These are phyloP conservation scores for Peromyscus aztecus DNA, from an alignment of 2,797 vertebrate species.

Conservation along the genomic window DNA sequence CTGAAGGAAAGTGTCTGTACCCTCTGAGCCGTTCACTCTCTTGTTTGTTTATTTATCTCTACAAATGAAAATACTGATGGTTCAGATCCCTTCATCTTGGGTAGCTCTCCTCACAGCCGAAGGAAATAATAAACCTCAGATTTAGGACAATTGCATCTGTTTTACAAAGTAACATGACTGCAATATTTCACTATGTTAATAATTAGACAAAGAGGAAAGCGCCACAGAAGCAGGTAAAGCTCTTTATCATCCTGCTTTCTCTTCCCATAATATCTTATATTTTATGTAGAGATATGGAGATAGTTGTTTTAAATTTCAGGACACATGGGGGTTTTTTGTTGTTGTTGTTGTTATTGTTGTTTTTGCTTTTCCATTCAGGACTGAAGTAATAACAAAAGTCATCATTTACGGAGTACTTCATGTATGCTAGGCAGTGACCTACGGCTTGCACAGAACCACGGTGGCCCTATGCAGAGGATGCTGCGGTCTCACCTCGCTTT, in stretches of 20 bases:
- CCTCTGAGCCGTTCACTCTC: too few species aligned
- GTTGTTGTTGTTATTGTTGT: too few species aligned
- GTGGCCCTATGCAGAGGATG: too few species aligned
- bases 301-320: background rate
- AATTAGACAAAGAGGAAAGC: conserved; percentile 5
- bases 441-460: background rate
- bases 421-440: background rate
- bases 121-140: conserved; percentile 38
- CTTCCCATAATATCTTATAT: background rate
- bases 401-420: background rate
- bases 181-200: background rate
- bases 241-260: background rate
- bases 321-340: background rate
- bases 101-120: background rate
- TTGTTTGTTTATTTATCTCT: conserved; percentile 11
- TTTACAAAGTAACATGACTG: conserved; percentile 1
- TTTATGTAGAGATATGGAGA: background rate
- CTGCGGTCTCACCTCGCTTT: background rate
- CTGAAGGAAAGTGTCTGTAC: background rate
- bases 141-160: conserved; percentile 34
- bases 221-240: background rate
- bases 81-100: conserved; percentile 36
- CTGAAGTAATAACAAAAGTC: background rate
- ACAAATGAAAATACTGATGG: background rate
- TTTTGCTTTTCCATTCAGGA: background rate